Evolutionary conservation across 2,888 invertebrate genomes (phyloP), one percentile per base, ranked within the genome.

Genomic region (Drosophila mimica): DNA sequence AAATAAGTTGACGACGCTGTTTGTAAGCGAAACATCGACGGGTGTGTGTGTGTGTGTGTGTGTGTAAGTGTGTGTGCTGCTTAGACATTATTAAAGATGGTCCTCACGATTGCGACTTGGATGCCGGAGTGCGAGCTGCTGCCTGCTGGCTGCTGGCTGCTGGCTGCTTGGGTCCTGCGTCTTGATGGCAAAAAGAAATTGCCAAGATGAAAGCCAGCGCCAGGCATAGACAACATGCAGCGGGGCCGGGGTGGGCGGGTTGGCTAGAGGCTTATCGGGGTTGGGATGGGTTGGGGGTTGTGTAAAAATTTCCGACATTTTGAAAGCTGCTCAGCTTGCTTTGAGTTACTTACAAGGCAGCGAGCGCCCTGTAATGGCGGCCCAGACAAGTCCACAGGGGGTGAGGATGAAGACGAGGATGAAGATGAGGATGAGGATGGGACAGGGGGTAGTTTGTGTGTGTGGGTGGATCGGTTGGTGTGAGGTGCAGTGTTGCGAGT

Each of bases 61-160:
- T 15, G 57, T 52, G 46, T n/a, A 20, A 43, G 46, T 48, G 63
- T 17, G 6, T 51, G 28, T 49, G 46, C 74, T 88, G 85, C 83
- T 88, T 77, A 88, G 86, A 88, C 86, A 78, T 86, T 87, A 88
- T 88, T 89, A 89, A 89, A 89, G 82, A 81, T 80, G 83, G 83
- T 85, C 80, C 77, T 86, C 80, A 75, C 76, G 79, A 79, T 74
- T 79, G 66, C 74, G 74, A 54, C 48, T 68, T 68, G 66, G 65
- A 46, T 38, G 57, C 43, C 15, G 8, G 28, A 46, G 46, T 46
- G 13, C 46, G 28, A 15, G 46, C 46, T 25, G 25, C 46, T 17
- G 25, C 25, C 46, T 46, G 46, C 6, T 13, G 46, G 46, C 46
- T 25, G 46, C 25, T 25, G 5, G 49, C 49, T 25, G 46, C 46